Conservation (phyloP, 2,888 invertebrate species). For the Deroplatys truncata region DNA sequence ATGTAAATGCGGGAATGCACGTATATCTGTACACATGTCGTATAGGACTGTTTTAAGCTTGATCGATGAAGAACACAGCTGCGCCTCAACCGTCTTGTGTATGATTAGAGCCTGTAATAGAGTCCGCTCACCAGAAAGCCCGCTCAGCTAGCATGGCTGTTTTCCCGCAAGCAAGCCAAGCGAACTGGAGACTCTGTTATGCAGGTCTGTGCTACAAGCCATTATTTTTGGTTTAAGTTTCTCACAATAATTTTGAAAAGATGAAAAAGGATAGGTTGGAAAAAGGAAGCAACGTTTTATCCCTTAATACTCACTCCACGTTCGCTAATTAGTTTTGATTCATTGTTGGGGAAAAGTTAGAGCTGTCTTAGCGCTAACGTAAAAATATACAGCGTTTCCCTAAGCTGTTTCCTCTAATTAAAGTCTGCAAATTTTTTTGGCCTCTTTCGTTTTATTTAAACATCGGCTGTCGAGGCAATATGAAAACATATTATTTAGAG, state of each 20-base stretch:
- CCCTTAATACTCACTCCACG: not conserved
- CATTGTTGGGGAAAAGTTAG: not conserved
- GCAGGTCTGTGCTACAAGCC: not conserved
- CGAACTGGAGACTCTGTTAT: too few species aligned
- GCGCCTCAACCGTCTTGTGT: too few species aligned
- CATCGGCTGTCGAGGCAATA: slow-evolving; percentile 3
- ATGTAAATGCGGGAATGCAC: too few species aligned
- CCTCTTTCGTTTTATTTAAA: slow-evolving; percentile 1
- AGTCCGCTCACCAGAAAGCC: too few species aligned
- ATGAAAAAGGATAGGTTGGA: not conserved
- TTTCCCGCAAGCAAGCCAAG: too few species aligned
- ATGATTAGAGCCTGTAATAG: too few species aligned
- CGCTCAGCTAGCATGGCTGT: too few species aligned
- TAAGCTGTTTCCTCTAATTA: not conserved
- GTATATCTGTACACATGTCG: too few species aligned
- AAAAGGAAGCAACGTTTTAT: not conserved
- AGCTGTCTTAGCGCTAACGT: not conserved
- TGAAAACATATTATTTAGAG: slow-evolving; percentile 5
- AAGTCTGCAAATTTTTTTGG: not conserved
- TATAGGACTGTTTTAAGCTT: too few species aligned
- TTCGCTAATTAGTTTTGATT: not conserved
- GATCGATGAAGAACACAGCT: too few species aligned
- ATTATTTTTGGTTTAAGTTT: not conserved
- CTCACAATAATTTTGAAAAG: not conserved
- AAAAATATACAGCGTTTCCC: not conserved